These are phyloP conservation scores for Sebastes matsubarae DNA, from an alignment of 2,797 vertebrate genomes.

Conservation along the genomic window DNA sequence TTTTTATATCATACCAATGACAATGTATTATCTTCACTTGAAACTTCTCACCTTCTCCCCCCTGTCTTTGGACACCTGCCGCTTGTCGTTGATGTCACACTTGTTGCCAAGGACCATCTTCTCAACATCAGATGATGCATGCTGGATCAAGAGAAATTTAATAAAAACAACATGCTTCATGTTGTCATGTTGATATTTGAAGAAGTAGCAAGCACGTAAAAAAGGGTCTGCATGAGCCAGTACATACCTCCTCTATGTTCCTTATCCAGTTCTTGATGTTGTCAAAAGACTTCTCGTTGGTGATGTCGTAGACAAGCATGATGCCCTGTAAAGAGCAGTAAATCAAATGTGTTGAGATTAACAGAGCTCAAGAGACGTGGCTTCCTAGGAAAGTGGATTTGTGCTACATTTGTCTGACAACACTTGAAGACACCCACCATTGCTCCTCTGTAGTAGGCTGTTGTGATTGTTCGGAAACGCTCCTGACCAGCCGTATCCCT, in stretches of 20 bases:
- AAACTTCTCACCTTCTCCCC: conserved; percentile 90
- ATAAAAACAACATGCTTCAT: neutral
- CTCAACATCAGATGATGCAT: conserved; percentile 95
- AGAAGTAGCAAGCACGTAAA: neutral
- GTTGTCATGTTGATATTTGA: neutral
- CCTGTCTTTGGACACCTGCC: conserved; percentile 94
- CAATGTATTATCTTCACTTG: neutral
- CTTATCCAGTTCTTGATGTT: conserved; percentile 99
- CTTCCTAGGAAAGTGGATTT: neutral
- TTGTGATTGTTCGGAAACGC: conserved; percentile 96
- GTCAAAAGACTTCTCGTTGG: conserved; percentile 98
- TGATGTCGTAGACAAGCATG: conserved; percentile 99
- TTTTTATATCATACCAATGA: neutral
- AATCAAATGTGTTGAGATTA: neutral
- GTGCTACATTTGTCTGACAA: neutral
- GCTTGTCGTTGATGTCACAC: conserved; percentile 96
- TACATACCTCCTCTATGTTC: conserved; percentile 95
- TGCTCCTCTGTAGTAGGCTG: conserved; percentile 97
- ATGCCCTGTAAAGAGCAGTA: conserved; percentile 86
- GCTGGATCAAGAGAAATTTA: conserved; percentile 75
- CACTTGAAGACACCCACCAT: conserved; percentile 84
- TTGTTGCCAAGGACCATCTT: conserved; percentile 99
- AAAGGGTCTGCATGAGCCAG: neutral
- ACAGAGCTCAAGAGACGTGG: neutral
- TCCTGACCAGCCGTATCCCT: conserved; percentile 99